Evolutionary conservation across 2,888 invertebrate genomes (phyloP).

Genomic region (Falcaria lacertinaria): DNA sequence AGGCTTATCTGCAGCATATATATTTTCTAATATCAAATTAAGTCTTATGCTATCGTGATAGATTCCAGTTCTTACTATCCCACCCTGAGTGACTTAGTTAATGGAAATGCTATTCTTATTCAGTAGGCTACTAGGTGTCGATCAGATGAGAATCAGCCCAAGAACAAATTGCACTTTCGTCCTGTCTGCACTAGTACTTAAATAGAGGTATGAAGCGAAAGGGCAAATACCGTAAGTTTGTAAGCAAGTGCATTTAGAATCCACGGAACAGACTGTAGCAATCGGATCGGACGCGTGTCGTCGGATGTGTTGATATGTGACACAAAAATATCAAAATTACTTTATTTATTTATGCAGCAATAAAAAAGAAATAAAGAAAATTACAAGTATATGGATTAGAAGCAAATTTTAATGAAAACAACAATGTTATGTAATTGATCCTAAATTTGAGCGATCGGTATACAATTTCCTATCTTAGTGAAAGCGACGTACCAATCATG

Average conservation of each 20-base stretch:
- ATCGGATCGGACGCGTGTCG: background rate
- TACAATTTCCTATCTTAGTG: background rate
- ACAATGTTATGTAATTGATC: too few relatives aligned
- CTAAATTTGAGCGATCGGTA: too few relatives aligned
- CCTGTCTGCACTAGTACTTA: slow-evolving; percentile 42
- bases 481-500: background rate
- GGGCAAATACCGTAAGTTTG: slow-evolving; percentile 48
- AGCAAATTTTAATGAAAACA: too few relatives aligned
- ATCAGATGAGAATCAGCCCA: slow-evolving; percentile 11
- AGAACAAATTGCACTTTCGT: slow-evolving; percentile 28
- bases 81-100: background rate
- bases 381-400: too few relatives aligned
- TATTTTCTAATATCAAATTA: too few relatives aligned
- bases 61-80: too few relatives aligned
- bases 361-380: too few relatives aligned
- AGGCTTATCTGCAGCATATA: too few relatives aligned
- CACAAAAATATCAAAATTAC: background rate
- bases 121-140: slow-evolving; percentile 2
- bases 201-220: slow-evolving; percentile 46
- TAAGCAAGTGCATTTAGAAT: slow-evolving; percentile 26
- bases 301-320: too few relatives aligned
- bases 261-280: slow-evolving; percentile 28
- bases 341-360: too few relatives aligned
- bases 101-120: background rate
- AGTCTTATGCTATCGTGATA: too few relatives aligned